Conservation (phyloP, 2,888 invertebrate species). For the Calliopum simillimum region DNA sequence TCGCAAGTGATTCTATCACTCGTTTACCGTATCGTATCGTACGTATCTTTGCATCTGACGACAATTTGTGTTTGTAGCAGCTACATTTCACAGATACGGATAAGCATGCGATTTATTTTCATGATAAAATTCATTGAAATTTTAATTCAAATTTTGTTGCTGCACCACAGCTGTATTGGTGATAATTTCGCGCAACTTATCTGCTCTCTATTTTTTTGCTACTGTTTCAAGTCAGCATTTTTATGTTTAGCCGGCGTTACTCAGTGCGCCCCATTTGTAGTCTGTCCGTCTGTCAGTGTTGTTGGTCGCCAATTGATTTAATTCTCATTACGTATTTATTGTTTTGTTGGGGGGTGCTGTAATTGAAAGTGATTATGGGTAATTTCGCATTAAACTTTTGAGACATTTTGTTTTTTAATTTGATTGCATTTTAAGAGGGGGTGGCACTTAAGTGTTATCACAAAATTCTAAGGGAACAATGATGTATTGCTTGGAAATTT, state of each 20-base stretch:
- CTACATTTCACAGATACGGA: conserved; percentile 12
- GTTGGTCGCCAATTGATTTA: conserved; percentile 49
- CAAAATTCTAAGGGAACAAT: too few relatives aligned
- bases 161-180: conserved; percentile 1
- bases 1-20: not conserved
- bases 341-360: conserved; percentile 3
- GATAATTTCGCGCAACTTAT: too few relatives aligned
- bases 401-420: not conserved
- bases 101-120: conserved; percentile 54
- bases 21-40: conserved; percentile 26
- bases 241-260: not conserved
- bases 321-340: conserved; percentile 49
- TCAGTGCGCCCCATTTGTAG: not conserved
- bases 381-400: conserved; percentile 14
- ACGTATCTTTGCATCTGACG: conserved; percentile 31
- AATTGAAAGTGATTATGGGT: conserved; percentile 21
- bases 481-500: too few relatives aligned
- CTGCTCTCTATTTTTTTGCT: too few relatives aligned
- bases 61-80: conserved; percentile 22
- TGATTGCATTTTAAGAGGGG: not conserved
- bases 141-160: conserved; percentile 53
- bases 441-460: too few relatives aligned
- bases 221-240: not conserved
- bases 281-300: not conserved
- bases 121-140: conserved; percentile 51